Evolutionary conservation across 2,113 vertebrate genomes (phyloP).

Genomic region (Dinomys branickii): DNA sequence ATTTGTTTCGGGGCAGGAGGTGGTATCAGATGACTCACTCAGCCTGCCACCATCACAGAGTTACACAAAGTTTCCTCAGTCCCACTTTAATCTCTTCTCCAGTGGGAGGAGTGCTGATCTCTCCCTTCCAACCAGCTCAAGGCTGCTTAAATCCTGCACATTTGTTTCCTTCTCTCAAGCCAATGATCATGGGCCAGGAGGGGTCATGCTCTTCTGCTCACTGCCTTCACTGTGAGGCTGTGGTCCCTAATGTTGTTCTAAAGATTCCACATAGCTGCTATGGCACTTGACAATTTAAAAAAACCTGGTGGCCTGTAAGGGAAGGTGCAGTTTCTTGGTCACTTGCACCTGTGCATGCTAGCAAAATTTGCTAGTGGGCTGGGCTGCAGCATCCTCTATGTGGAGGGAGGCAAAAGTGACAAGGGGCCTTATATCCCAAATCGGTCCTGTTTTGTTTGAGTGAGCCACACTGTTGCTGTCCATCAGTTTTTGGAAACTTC

Average conservation of each 20-base stretch:
- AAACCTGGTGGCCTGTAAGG: background rate
- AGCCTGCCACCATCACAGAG: background rate
- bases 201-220: background rate
- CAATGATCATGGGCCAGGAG: background rate
- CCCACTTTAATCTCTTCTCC: background rate
- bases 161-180: background rate
- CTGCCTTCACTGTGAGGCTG: background rate
- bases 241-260: background rate
- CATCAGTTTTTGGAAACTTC: background rate
- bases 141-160: background rate
- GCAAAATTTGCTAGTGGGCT: background rate
- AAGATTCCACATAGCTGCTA: background rate
- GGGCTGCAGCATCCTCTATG: background rate
- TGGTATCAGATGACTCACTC: background rate
- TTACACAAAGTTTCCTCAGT: background rate
- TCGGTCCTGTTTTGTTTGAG: background rate
- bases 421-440: background rate
- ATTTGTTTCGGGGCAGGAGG: background rate
- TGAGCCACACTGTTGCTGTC: background rate
- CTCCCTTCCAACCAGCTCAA: background rate
- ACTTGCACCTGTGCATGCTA: background rate
- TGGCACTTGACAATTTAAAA: background rate
- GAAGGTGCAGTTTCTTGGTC: background rate
- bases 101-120: background rate
- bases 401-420: background rate